Percentiles rank a stretch among this genome's conserved stretches.
These are phyloP conservation scores for Theonella swinhoei DNA, from an alignment of 37 sponge, comb jelly and placozoan genomes.

Conservation along the genomic window DNA sequence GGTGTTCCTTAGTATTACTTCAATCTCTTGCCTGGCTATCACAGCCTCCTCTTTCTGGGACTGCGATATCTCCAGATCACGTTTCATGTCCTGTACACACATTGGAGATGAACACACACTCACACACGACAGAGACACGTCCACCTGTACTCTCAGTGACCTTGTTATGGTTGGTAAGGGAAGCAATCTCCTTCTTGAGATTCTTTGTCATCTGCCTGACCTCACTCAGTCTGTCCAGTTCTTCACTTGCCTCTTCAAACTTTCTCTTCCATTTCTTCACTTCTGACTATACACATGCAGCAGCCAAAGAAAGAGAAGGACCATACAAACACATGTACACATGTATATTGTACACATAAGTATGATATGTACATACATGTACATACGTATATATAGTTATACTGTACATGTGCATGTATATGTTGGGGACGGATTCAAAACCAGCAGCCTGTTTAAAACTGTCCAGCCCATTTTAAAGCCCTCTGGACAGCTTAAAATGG, in stretches of 20 bases:
- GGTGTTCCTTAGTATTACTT: not conserved
- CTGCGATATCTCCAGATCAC: not conserved
- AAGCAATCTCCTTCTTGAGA: not conserved
- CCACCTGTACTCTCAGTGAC: too few species aligned
- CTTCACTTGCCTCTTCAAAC: constrained; percentile 10
- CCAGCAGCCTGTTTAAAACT: too few species aligned
- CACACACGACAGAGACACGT: not conserved
- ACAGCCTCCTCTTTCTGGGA: constrained; percentile 1
- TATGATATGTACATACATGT: not conserved
- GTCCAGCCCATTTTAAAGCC: too few species aligned
- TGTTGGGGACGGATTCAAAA: too few species aligned
- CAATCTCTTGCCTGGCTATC: not conserved
- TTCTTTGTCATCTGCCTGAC: not conserved
- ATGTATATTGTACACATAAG: not conserved
- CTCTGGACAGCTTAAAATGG: too few species aligned
- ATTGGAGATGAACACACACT: not conserved
- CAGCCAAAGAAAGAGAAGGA: too few species aligned
- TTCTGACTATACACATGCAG: not conserved
- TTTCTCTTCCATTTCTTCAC: not conserved
- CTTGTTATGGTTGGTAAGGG: constrained; percentile 5
- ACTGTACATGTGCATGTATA: not conserved
- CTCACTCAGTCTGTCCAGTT: constrained; percentile 12
- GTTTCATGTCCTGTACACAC: constrained; percentile 5
- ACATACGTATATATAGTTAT: not conserved
- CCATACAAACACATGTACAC: not conserved